Evolutionary conservation across 2,888 invertebrate genomes (phyloP), one percentile per base, ranked within the genome.

Genomic region (Thymelicus acteon): DNA sequence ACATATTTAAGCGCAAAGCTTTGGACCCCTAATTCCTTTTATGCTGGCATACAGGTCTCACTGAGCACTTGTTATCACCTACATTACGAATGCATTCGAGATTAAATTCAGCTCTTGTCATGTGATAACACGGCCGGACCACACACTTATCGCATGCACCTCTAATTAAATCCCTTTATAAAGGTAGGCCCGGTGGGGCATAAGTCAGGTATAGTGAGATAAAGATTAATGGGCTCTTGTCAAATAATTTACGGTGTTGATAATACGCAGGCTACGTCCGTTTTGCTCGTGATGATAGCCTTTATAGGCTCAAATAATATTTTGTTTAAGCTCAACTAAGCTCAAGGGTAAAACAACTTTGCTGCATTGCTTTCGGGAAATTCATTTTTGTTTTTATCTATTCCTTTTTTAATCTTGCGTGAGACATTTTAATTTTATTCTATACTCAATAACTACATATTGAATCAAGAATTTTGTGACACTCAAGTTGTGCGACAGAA

Each of bases 211-310:
- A 82, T 85, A 80, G 85, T 85, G 85, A 87, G 88, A 90, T 91
- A 89, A 90, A 91, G 89, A 91, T 88, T 88, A 91, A 91, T 90
- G 86, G 80, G 77, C 77, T 80, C 86, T 84, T 90, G 90, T 90
- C 88, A 90, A 88, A 90, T 91, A 91, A 92, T 89, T 92, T 91
- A 92, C 89, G 82, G 83, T 79, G 80, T 78, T 85, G 91, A 92
- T 92, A 91, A 78, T 79, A 72, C 63, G 68, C 39, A 61, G 76
- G 24, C 58, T 69, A 72, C 66, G 73, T 74, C 73, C 72, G 75
- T 75, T 73, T 70, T 66, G 66, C 66, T 44, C 52, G 47, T 31
- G 47, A 31, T 58, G 66, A 58, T 66, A 31, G 57, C 24, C 31
- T 31, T 57, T 57, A 57, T 57, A 57, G 37, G 65, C 44, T n/a